Evolutionary conservation across 2,797 vertebrate genomes (phyloP).

Genomic region (Petrocephalus sullivani): DNA sequence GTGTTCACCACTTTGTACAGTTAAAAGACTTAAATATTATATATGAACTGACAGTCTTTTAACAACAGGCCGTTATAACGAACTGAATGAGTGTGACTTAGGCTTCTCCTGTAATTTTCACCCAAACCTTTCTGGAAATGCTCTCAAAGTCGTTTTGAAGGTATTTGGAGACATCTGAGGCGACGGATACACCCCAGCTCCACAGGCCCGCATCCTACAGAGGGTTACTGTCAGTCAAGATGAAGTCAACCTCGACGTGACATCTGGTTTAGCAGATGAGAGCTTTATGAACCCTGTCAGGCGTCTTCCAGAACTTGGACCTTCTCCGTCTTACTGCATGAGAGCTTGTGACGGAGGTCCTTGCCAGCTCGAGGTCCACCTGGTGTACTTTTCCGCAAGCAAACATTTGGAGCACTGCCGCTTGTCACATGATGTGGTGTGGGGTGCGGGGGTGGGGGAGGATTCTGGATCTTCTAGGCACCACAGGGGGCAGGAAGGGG

Average conservation of each 20-base stretch:
- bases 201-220: background rate
- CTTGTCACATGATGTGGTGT: background rate
- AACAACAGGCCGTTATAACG: background rate
- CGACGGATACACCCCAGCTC: background rate
- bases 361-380: background rate
- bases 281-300: constrained; percentile 13
- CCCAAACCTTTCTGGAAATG: constrained; percentile 1
- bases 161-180: background rate
- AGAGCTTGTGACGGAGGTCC: background rate
- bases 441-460: background rate
- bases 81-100: background rate
- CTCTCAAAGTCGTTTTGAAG: background rate
- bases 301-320: background rate
- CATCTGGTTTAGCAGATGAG: constrained; percentile 11
- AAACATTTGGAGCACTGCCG: background rate
- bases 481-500: background rate
- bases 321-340: background rate
- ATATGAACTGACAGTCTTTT: background rate
- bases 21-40: constrained; percentile 17
- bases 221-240: constrained; percentile 10
- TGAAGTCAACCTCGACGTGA: constrained; percentile 15
- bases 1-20: background rate
- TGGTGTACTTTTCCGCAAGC: background rate
- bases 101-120: background rate
- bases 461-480: background rate